Evolutionary conservation across 1,140 invertebrate genomes (phyloP).

Genomic region (Helicoverpa zea): DNA sequence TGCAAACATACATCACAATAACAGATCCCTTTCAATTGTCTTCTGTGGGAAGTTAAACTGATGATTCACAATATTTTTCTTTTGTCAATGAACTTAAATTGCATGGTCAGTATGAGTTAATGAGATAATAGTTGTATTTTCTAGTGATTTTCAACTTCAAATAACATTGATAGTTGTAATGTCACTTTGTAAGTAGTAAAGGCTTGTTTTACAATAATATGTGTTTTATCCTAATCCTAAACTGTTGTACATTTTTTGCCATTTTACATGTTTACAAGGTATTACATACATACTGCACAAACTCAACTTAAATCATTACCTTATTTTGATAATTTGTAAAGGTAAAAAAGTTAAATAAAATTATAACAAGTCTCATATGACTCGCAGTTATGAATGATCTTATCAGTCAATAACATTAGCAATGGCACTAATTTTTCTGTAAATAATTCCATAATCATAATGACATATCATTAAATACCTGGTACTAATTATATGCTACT

Average conservation of each 20-base stretch:
- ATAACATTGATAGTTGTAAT: neutral
- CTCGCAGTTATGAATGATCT: too few species aligned
- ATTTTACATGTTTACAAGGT: neutral
- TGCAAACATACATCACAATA: neutral
- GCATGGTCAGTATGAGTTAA: conserved; percentile 25
- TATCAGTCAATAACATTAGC: too few species aligned
- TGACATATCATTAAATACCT: neutral
- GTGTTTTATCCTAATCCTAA: neutral
- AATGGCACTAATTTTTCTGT: neutral
- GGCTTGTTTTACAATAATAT: neutral
- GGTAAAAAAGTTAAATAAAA: too few species aligned
- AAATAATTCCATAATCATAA: neutral
- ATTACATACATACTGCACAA: neutral
- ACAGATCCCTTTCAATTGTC: conserved; percentile 8
- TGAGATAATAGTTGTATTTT: conserved; percentile 1
- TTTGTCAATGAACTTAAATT: conserved; percentile 38
- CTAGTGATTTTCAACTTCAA: neutral
- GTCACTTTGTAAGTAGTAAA: neutral
- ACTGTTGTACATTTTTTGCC: neutral
- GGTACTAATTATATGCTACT: neutral
- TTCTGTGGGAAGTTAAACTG: conserved; percentile 11
- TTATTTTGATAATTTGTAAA: too few species aligned
- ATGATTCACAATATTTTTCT: conserved; percentile 31
- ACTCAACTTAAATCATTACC: too few species aligned
- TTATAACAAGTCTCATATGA: too few species aligned